Evolutionary conservation across 2,888 invertebrate species (phyloP), one percentile per base, ranked within the genome.

Genomic region (Mythimna vitellina): DNA sequence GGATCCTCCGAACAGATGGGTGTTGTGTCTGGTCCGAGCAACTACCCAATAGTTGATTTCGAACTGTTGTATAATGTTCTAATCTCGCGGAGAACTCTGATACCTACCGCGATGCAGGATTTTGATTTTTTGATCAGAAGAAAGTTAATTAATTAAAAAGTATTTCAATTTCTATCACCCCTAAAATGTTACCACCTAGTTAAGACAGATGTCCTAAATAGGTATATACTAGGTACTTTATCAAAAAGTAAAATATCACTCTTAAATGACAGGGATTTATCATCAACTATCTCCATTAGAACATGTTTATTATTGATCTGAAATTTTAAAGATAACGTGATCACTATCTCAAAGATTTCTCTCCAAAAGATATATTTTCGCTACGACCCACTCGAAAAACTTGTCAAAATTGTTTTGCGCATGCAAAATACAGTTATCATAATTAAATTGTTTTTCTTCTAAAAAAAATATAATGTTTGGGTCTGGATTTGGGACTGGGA

Each of bases 401-500:
- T 69, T 68, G 60, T 65, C 53, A 68, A 75, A 61, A 84, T 75
- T 71, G 65, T 62, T 73, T 62, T 57, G 58, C 32, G 57, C 63
- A 62, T 68, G 58, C 32, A 73, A 66, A 73, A 10, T 32, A 65
- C 12, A 64, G 38, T 67, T 77, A 71, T 78, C 72, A 63, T 66
- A 72, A 70, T 60, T 42, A n/a, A 38, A 29, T 62, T 38, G 10
- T 70, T 70, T 76, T 63, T 58, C 14, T 38, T 35, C 0, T 22
- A 38, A 25, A 61, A 60, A 53, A 49, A 73, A 42, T 7, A 67
- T 70, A 82, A 87, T 89, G 89, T 86, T 90, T 38, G 85, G 89
- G 1, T 73, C 85, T 61, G 85, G 88, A 7, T 81, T 86, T n/a
- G 92, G 91, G 0, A 73, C 88, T 5, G 86, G 80, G 66, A 58